Percentiles rank a stretch among this genome's conserved stretches.
These are phyloP conservation scores for Lissocephala sabroskyi DNA, from an alignment of 2,888 invertebrate genomes.

Conservation along the genomic window DNA sequence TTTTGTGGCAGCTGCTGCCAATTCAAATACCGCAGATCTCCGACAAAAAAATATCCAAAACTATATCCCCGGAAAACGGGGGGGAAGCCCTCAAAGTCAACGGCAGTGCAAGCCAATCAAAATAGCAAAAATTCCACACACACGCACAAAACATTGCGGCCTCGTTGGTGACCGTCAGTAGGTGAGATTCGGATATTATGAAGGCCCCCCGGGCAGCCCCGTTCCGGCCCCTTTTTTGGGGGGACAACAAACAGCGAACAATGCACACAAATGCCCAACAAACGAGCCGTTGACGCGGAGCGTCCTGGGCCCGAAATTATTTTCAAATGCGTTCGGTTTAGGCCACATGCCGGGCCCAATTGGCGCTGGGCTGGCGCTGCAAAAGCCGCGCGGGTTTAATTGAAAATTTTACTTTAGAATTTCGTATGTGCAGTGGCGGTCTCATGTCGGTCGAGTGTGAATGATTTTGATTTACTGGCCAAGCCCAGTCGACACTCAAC, in stretches of 20 bases:
- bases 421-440: slow-evolving; percentile 2
- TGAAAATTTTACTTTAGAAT: slow-evolving; percentile 37
- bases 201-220: too few species aligned
- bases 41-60: slow-evolving; percentile 1
- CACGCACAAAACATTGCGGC: slow-evolving; percentile 29
- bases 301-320: slow-evolving; percentile 40
- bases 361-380: too few species aligned
- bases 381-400: too few species aligned
- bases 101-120: slow-evolving; percentile 29
- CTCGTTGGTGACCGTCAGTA: too few species aligned
- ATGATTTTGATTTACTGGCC: slow-evolving; percentile 13
- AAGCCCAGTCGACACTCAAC: too few species aligned
- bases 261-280: slow-evolving; percentile 1
- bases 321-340: slow-evolving; percentile 41
- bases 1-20: not conserved
- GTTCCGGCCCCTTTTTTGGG: too few species aligned
- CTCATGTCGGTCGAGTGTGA: slow-evolving; percentile 12
- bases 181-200: too few species aligned
- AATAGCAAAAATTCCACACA: slow-evolving; percentile 49
- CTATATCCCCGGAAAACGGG: not conserved
- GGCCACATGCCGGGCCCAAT: too few species aligned
- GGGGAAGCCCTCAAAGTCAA: not conserved
- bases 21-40: not conserved
- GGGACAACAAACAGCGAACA: slow-evolving; percentile 32
- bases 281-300: slow-evolving; percentile 22